Conservation (phyloP, 2,113 vertebrate genomes). For the Lasiurus cinereus region DNA sequence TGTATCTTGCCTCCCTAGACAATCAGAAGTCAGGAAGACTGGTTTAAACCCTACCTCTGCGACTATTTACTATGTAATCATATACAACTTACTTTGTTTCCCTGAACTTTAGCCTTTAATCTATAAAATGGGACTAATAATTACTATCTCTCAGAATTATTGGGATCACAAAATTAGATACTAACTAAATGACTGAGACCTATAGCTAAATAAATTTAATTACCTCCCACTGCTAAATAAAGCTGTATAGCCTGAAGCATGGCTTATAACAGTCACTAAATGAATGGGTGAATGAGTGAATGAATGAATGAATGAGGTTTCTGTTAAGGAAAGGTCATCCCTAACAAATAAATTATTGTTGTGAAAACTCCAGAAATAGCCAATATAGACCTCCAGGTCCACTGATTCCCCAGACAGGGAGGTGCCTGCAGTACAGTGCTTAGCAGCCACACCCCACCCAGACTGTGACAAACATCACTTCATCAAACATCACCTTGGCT, state of each 20-base stretch:
- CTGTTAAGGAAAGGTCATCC: not conserved
- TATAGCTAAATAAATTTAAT: constrained; percentile 10
- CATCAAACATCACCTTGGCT: not conserved
- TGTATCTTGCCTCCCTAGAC: not conserved
- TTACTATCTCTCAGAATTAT: not conserved
- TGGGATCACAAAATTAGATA: constrained; percentile 21
- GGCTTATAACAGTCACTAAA: not conserved
- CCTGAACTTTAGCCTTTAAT: constrained; percentile 2
- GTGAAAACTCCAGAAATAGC: not conserved
- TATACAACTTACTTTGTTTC: not conserved
- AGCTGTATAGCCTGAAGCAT: not conserved
- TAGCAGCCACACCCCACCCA: not conserved
- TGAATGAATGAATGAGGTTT: not conserved
- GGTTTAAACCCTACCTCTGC: not conserved
- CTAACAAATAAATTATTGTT: not conserved
- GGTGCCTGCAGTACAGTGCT: not conserved
- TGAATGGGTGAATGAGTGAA: not conserved
- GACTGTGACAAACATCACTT: not conserved
- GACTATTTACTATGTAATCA: not conserved
- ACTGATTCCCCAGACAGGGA: not conserved
- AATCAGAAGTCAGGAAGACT: not conserved
- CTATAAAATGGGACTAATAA: not conserved
- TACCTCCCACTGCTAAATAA: constrained; percentile 34
- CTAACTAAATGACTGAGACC: not conserved
- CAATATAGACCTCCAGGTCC: not conserved